Conservation (phyloP, 2,888 invertebrate species). For the Notodonta dromedarius region DNA sequence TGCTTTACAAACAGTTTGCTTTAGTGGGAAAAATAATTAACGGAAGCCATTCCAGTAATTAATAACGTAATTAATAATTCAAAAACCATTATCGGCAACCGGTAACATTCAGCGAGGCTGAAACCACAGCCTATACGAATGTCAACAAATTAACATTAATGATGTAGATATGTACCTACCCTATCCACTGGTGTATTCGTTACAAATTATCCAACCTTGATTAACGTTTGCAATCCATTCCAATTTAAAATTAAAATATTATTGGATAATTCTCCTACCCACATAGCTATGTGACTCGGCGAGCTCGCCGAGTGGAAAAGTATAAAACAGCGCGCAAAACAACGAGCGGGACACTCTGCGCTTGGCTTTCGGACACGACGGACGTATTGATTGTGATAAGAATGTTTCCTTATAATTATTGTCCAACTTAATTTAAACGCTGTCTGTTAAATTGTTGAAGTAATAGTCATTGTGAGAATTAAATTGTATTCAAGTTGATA, state of each 20-base stretch:
- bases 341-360: no score
- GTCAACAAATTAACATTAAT: slow-evolving; percentile 40
- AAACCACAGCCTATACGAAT: slow-evolving; percentile 29
- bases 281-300: no score
- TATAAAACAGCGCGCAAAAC: no score
- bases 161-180: slow-evolving; percentile 25
- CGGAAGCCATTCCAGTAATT: slow-evolving; percentile 31
- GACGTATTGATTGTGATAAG: no score
- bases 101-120: slow-evolving; percentile 29
- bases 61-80: slow-evolving; percentile 47
- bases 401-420: no score
- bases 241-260: slow-evolving; percentile 44
- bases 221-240: slow-evolving; percentile 47
- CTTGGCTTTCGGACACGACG: no score
- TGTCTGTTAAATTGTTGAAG: no score
- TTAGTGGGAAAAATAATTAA: slow-evolving; percentile 33
- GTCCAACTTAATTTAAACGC: no score
- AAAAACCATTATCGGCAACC: slow-evolving; percentile 39
- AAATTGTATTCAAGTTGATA: no score
- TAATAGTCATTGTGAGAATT: no score
- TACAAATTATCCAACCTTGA: slow-evolving; percentile 44
- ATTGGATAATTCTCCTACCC: no score
- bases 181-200: slow-evolving; percentile 36
- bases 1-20: not conserved
- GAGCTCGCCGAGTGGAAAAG: no score